Base-by-base conservation (phyloP, 2,888 invertebrate genomes). In the Synanthedon formicaeformis region DNA sequence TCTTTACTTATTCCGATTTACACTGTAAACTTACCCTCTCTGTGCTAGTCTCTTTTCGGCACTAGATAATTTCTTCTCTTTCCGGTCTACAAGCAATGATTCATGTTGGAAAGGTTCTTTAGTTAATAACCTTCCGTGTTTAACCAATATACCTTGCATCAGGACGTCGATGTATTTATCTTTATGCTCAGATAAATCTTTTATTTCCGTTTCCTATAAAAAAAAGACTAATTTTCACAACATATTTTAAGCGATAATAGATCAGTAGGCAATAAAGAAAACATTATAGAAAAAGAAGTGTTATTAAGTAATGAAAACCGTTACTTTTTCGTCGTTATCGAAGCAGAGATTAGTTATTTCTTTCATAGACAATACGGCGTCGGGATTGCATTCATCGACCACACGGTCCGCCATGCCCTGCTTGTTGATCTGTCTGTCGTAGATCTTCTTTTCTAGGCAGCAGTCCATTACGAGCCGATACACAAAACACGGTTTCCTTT, bases 381-480 rank as follows among this genome's bases (percentile, higher is more conserved):
- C 97, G 0, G 98, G 98, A 78, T 98, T 97, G 70, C 98, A 94
- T 75, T 99, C 99, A 82, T 99, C 99, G 0, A 99, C 98, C 4
- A 99, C 98, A 13, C 99, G 90, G 80, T 99, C 98, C 0, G 98
- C 95, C 95, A 99, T 97, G 55, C 98, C 98, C 81, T 98, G 97
- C 72, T 99, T 99, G 75, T 96, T 97, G 58, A 99, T 96, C 88
- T 99, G 99, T 34, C 99, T 88, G 72, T 99, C 99, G 76, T 99
- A 99, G 59, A 99, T 99, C 81, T 97, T 96, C 82, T 97, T 96
- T 75, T 99, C 99, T 60, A 99, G 89, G 62, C 97, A 97, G 78
- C 96, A 97, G 78, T 99, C 99, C 78, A 97, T 97, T 4, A 99
- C 97, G 56, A 99, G 90, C 48, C 99, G 92, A 77, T 99, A 99